Evolutionary conservation across 2,113 vertebrate species (phyloP).

Genomic region (Bubo bubo): DNA sequence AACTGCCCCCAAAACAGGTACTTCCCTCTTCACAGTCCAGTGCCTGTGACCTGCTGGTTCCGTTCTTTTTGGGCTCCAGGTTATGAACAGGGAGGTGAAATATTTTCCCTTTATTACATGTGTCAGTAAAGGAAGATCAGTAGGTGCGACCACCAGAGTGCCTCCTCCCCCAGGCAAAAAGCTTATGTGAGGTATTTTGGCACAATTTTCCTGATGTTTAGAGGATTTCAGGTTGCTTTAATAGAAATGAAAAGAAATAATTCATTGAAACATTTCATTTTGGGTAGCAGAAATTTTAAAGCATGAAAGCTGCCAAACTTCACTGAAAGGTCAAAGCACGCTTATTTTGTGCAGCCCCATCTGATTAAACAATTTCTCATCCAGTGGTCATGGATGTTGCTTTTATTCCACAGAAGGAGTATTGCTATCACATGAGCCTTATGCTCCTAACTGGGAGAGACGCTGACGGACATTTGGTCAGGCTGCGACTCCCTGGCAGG

Average conservation of each 20-base stretch:
- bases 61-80: neutral
- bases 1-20: neutral
- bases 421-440: neutral
- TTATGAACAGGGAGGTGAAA: neutral
- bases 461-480: accelerated
- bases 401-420: neutral
- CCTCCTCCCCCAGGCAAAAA: neutral
- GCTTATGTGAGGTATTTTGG: neutral
- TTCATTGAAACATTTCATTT: neutral
- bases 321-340: neutral
- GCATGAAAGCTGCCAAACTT: neutral
- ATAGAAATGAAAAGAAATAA: neutral
- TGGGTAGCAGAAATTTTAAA: neutral
- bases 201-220: neutral
- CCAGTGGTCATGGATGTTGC: neutral
- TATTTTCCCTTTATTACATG: neutral
- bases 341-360: neutral
- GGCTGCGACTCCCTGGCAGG: neutral
- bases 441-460: neutral
- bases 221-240: neutral
- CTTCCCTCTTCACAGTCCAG: neutral
- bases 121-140: neutral
- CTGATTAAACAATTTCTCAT: neutral
- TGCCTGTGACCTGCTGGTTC: neutral
- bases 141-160: neutral